Conservation (phyloP, 2,888 invertebrate species). For the Esperia sulphurella region DNA sequence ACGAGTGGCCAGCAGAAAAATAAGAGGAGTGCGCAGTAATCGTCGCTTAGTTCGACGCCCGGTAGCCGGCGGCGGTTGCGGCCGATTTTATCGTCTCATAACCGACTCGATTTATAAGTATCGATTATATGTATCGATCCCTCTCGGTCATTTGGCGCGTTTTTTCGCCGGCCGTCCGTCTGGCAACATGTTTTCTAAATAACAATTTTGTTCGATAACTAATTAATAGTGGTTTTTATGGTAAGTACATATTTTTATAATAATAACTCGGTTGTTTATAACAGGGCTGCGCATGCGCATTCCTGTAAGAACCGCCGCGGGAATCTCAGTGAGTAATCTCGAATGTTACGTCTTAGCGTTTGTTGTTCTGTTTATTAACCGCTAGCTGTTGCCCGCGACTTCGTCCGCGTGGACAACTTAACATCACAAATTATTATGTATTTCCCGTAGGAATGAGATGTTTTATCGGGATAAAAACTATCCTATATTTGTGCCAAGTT, state of each 20-base stretch:
- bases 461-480: too few species aligned
- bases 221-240: constrained; percentile 37
- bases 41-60: constrained; percentile 76
- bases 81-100: constrained; percentile 77
- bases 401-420: too few species aligned
- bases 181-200: constrained; percentile 38
- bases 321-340: neutral
- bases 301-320: constrained; percentile 7
- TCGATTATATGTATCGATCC: constrained; percentile 76
- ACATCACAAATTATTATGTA: too few species aligned
- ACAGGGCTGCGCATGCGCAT: constrained; percentile 13
- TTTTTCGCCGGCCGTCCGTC: constrained; percentile 47
- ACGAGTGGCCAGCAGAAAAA: constrained; percentile 61
- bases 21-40: constrained; percentile 70
- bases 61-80: constrained; percentile 73
- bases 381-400: too few species aligned
- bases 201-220: constrained; percentile 26
- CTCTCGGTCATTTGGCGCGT: constrained; percentile 65
- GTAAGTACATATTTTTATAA: constrained; percentile 22
- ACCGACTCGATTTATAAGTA: constrained; percentile 78
- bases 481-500: too few species aligned
- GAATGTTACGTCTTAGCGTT: neutral
- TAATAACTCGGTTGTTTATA: constrained; percentile 23
- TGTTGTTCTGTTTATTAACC: too few species aligned
- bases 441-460: too few species aligned